These are phyloP conservation scores for Polia nebulosa DNA, from an alignment of 2,888 invertebrate species.

Conservation along the genomic window DNA sequence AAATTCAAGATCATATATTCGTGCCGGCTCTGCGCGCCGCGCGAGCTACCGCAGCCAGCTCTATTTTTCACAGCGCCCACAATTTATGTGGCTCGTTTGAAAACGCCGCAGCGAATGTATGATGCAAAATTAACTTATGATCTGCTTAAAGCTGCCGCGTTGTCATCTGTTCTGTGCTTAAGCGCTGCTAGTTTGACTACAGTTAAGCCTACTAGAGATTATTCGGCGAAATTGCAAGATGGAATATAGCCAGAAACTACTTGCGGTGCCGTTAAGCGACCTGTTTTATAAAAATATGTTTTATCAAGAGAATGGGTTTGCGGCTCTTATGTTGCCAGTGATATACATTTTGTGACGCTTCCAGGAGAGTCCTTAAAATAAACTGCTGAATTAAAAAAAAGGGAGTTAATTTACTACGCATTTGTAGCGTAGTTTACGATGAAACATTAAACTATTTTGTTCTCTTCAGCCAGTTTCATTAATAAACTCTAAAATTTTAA, in stretches of 20 bases:
- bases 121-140: constrained; percentile 82
- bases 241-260: constrained; percentile 54
- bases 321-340: constrained; percentile 30
- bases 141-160: constrained; percentile 73
- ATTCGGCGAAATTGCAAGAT: constrained; percentile 53
- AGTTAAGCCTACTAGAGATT: constrained; percentile 51
- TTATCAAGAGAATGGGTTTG: constrained; percentile 45
- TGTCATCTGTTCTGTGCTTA: constrained; percentile 63
- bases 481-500: constrained; percentile 22
- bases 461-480: constrained; percentile 18
- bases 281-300: constrained; percentile 51
- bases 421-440: constrained; percentile 25
- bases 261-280: constrained; percentile 31
- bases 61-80: constrained; percentile 82
- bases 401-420: constrained; percentile 35
- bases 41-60: constrained; percentile 65
- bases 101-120: constrained; percentile 76
- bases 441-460: constrained; percentile 7
- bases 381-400: constrained; percentile 24
- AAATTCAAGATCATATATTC: constrained; percentile 78
- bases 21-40: constrained; percentile 59
- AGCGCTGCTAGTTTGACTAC: constrained; percentile 60
- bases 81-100: constrained; percentile 80
- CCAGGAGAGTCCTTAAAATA: constrained; percentile 31
- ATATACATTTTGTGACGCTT: constrained; percentile 48